A percentile compares a stretch with the other conserved stretches of the same genome.
Evolutionary conservation across 2,113 vertebrate species (phyloP).

Genomic region (Telmatochromis brachygnathus): DNA sequence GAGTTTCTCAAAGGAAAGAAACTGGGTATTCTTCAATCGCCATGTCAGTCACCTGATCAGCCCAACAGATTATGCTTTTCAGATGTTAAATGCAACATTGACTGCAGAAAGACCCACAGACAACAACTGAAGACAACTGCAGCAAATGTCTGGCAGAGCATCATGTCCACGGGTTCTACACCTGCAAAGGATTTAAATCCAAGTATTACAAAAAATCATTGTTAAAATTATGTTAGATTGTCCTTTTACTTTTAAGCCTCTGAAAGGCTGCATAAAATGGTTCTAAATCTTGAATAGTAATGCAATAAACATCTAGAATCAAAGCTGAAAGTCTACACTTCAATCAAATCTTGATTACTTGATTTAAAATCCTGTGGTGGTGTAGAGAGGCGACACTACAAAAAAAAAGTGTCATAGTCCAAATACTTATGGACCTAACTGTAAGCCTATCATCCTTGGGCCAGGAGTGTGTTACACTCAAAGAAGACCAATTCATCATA

Average conservation of each 20-base stretch:
- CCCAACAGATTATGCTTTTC: not conserved
- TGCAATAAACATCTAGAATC: not conserved
- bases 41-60: not conserved
- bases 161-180: not conserved
- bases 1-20: not conserved
- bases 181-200: not conserved
- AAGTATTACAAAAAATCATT: not conserved
- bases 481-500: not conserved
- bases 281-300: not conserved
- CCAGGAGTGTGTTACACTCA: not conserved
- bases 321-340: not conserved
- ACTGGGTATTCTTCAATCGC: not conserved
- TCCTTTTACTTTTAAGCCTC: not conserved
- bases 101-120: not conserved
- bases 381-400: not conserved
- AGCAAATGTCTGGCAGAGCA: not conserved
- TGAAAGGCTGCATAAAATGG: not conserved
- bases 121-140: not conserved
- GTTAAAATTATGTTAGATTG: not conserved
- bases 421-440: not conserved
- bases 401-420: not conserved
- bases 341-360: not conserved
- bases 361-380: not conserved
- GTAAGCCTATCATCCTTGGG: not conserved
- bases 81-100: not conserved